A percentile compares a stretch with the other conserved stretches of the same genome.
These are phyloP conservation scores for Atta colombica DNA, from an alignment of 1,140 invertebrate species.

Conservation along the genomic window DNA sequence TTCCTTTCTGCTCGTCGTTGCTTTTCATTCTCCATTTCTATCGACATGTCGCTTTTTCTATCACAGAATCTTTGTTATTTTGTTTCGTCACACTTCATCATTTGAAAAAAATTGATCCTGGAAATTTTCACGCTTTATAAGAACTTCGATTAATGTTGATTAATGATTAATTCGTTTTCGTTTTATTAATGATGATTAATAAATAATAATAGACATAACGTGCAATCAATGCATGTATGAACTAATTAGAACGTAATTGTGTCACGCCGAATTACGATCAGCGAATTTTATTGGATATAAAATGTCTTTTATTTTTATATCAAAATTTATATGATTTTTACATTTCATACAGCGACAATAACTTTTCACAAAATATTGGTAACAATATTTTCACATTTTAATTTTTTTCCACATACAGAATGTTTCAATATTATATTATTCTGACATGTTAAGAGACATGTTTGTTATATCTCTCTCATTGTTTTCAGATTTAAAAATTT, in stretches of 20 bases:
- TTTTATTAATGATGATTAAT: slow-evolving; percentile 22
- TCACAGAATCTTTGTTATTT: slow-evolving; percentile 38
- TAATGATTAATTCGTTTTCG: slow-evolving; percentile 33
- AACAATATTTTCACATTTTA: not conserved
- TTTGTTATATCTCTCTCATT: not conserved
- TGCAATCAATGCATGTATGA: slow-evolving; percentile 13
- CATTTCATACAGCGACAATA: not conserved
- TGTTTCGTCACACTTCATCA: slow-evolving; percentile 30
- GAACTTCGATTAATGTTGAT: slow-evolving; percentile 16
- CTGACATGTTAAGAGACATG: not conserved
- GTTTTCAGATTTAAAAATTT: not conserved
- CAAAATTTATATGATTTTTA: not conserved
- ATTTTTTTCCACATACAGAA: not conserved
- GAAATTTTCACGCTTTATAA: slow-evolving; percentile 20
- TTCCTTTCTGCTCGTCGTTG: not conserved
- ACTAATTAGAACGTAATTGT: slow-evolving; percentile 32
- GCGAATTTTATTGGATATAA: not conserved
- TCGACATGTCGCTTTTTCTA: not conserved
- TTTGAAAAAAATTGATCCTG: slow-evolving; percentile 37
- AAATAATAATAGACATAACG: not conserved
- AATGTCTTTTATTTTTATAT: not conserved
- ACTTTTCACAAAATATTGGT: not conserved
- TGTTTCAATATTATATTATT: not conserved
- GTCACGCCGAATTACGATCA: not conserved
- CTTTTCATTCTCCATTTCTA: not conserved